These are phyloP conservation scores for Phymorhynchus buccinoides DNA, from an alignment of 1,140 invertebrate genomes.

Conservation along the genomic window DNA sequence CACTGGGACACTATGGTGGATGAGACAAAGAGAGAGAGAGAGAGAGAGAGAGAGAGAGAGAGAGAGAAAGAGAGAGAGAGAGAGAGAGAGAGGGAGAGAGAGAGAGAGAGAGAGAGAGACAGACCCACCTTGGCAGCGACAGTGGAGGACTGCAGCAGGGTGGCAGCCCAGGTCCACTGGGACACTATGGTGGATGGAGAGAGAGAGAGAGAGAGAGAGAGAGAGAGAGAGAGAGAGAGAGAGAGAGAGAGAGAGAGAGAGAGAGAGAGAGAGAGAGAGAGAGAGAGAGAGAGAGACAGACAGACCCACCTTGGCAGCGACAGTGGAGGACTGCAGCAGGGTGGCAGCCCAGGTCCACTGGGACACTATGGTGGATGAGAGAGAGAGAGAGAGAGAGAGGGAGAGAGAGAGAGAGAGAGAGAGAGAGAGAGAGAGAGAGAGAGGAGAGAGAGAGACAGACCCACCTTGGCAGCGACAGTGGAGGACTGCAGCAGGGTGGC, in stretches of 20 bases:
- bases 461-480: too few species aligned
- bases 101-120: conserved; percentile 8
- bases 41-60: too few species aligned
- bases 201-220: too few species aligned
- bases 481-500: conserved; percentile 74
- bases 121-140: conserved; percentile 68
- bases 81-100: conserved; percentile 5
- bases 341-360: conserved; percentile 76
- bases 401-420: too few species aligned
- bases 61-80: background rate
- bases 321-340: conserved; percentile 72
- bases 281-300: too few species aligned
- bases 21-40: background rate
- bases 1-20: conserved; percentile 74
- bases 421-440: too few species aligned
- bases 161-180: conserved; percentile 75
- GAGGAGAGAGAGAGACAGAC: too few species aligned
- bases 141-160: conserved; percentile 72
- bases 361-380: conserved; percentile 74
- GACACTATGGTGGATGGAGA: conserved; percentile 68
- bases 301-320: too few species aligned
- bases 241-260: too few species aligned
- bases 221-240: too few species aligned
- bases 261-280: conserved; percentile 6
- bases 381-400: too few species aligned